phyloP scores from a whole-genome alignment of 2,797 vertebrate species.

The Phyllotis vaccarum region DNA sequence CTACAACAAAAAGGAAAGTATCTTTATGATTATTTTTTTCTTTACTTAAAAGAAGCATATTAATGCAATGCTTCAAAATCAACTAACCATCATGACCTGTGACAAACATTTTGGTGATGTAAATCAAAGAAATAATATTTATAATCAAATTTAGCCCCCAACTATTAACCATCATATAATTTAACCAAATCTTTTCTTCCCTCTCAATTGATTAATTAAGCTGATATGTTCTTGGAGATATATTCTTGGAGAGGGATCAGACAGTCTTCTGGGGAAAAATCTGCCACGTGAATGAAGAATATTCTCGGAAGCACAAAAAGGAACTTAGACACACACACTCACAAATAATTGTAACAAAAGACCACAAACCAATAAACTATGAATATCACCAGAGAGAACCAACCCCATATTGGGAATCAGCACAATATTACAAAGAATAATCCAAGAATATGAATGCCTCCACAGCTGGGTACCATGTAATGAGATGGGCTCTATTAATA shows the following conservation, averaged over 20 bases:
- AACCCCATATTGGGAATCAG: background rate
- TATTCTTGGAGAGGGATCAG: background rate
- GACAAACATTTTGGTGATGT: slow-evolving; percentile 17
- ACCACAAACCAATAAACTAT: no score
- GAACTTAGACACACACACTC: background rate
- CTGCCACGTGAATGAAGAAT: background rate
- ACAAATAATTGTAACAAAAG: background rate
- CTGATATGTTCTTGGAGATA: background rate
- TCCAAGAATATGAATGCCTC: background rate
- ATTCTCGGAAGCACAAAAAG: background rate
- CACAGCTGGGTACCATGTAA: background rate
- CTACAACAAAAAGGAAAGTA: background rate
- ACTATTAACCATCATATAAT: slow-evolving; percentile 4
- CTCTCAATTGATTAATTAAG: background rate
- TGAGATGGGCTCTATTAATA: background rate
- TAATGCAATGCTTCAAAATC: slow-evolving; percentile 24
- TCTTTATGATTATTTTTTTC: slow-evolving; percentile 13
- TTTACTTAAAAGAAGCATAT: slow-evolving; percentile 53
- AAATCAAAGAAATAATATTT: slow-evolving; percentile 30
- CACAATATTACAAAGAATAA: background rate
- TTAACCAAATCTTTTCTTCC: slow-evolving; percentile 48
- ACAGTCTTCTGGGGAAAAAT: background rate
- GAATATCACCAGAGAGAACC: background rate
- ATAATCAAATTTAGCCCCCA: slow-evolving; percentile 7
- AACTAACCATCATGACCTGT: background rate